phyloP scores from a whole-genome alignment of 2,797 vertebrate genomes.

The Centroberyx gerrardi region DNA sequence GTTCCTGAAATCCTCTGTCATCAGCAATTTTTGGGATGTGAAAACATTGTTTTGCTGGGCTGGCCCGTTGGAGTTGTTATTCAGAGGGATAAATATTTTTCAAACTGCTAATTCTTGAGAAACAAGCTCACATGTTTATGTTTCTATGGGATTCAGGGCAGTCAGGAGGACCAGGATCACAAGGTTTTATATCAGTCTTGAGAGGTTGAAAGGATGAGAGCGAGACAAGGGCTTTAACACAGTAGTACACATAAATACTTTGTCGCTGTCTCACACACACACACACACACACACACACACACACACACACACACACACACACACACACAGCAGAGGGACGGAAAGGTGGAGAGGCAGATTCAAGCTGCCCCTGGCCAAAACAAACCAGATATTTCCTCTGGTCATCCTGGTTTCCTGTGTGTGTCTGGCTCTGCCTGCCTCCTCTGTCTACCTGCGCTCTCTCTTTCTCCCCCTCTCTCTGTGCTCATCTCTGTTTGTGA shows the following conservation, averaged over 20 bases:
- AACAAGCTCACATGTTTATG: slow-evolving; percentile 7
- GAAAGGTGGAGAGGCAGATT: slow-evolving; percentile 37
- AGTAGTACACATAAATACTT: slow-evolving; percentile 14
- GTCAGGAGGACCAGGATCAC: slow-evolving; percentile 9
- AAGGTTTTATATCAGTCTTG: slow-evolving; percentile 24
- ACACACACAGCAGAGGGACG: slow-evolving; percentile 2
- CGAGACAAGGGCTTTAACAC: slow-evolving; percentile 26
- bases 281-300: neutral
- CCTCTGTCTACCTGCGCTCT: slow-evolving; percentile 20
- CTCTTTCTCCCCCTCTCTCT: slow-evolving; percentile 12
- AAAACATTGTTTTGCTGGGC: neutral
- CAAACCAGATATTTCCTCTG: slow-evolving; percentile 44
- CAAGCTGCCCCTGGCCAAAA: slow-evolving; percentile 50
- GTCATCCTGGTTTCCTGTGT: slow-evolving; percentile 49
- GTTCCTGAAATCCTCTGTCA: neutral
- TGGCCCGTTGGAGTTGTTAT: neutral
- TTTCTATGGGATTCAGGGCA: slow-evolving; percentile 5
- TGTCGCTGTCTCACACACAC: neutral
- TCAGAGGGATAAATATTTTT: neutral
- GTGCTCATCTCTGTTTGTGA: neutral
- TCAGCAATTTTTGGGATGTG: neutral
- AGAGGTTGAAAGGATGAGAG: slow-evolving; percentile 11
- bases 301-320: slow-evolving; percentile 21
- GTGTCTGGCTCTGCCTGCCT: slow-evolving; percentile 19
- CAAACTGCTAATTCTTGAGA: neutral